phyloP scores from a whole-genome alignment of 2,888 invertebrate genomes.

The Crioceris asparagi region DNA sequence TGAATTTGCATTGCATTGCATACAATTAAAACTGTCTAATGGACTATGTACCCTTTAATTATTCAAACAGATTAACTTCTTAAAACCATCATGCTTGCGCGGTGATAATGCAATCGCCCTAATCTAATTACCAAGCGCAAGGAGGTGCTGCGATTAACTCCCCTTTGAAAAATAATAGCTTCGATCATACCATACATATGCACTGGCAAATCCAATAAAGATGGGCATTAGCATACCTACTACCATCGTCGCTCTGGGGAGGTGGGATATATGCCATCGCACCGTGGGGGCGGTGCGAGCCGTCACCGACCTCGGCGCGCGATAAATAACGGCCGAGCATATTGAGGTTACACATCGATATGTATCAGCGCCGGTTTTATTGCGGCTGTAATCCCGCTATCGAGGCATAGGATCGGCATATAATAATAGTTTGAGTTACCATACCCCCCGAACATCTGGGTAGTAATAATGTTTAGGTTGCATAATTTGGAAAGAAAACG shows the following conservation, averaged over 20 bases:
- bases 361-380: slow-evolving; percentile 40
- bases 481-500: too few species aligned
- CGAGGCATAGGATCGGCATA: slow-evolving; percentile 41
- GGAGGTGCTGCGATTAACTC: too few species aligned
- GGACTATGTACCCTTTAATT: too few species aligned
- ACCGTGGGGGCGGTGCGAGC: slow-evolving; percentile 24
- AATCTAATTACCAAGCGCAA: too few species aligned
- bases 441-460: slow-evolving; percentile 35
- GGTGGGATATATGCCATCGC: too few species aligned
- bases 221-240: slow-evolving; percentile 28
- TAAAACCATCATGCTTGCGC: too few species aligned
- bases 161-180: slow-evolving; percentile 23
- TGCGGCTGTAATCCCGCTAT: slow-evolving; percentile 41
- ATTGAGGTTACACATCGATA: slow-evolving; percentile 41
- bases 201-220: slow-evolving; percentile 27
- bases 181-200: slow-evolving; percentile 25
- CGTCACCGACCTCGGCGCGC: slow-evolving; percentile 31
- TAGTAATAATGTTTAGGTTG: too few species aligned
- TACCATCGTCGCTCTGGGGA: slow-evolving; percentile 12
- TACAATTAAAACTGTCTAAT: too few species aligned
- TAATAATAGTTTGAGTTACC: slow-evolving; percentile 40
- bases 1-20: too few species aligned
- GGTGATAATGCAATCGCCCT: too few species aligned
- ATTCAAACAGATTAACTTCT: too few species aligned
- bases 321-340: slow-evolving; percentile 37